These are phyloP conservation scores for Acanthurus lineatus DNA, from an alignment of 2,797 vertebrate genomes.

Conservation along the genomic window DNA sequence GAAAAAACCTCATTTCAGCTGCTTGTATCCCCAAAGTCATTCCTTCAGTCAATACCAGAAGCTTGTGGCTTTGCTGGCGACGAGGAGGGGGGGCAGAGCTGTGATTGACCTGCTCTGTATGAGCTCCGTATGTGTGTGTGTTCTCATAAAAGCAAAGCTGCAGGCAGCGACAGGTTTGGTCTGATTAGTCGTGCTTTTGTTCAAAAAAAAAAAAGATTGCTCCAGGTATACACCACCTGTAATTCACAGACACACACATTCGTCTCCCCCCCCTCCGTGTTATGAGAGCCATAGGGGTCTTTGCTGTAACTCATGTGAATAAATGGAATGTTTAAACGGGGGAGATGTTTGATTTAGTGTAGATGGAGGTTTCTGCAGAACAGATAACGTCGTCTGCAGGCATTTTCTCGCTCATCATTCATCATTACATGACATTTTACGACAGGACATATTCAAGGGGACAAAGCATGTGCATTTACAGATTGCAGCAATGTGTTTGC, in stretches of 20 bases:
- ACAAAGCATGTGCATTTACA: constrained; percentile 61
- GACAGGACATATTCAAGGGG: constrained; percentile 54
- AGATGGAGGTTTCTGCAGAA: constrained; percentile 59
- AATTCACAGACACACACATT: constrained; percentile 46
- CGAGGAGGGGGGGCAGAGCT: constrained; percentile 4
- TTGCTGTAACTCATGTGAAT: constrained; percentile 72
- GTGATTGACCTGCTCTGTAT: constrained; percentile 39
- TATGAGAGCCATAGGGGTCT: constrained; percentile 54
- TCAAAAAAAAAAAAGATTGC: constrained; percentile 34
- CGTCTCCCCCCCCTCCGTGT: background rate
- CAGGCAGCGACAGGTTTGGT: constrained; percentile 49
- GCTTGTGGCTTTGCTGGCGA: constrained; percentile 29
- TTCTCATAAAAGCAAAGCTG: constrained; percentile 53
- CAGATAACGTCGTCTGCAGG: constrained; percentile 67
- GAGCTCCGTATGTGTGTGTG: constrained; percentile 20
- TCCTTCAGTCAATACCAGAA: constrained; percentile 14
- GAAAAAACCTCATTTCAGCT: constrained; percentile 21
- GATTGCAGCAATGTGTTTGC: constrained; percentile 42
- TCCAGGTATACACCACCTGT: constrained; percentile 51
- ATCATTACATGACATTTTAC: constrained; percentile 58
- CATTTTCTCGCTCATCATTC: constrained; percentile 53
- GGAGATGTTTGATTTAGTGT: constrained; percentile 71
- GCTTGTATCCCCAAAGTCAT: constrained; percentile 31
- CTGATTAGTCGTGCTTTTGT: constrained; percentile 61
- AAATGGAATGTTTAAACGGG: constrained; percentile 71